phyloP scores from a whole-genome alignment of 1,140 invertebrate genomes.

The Venustaconcha ellipsiformis region DNA sequence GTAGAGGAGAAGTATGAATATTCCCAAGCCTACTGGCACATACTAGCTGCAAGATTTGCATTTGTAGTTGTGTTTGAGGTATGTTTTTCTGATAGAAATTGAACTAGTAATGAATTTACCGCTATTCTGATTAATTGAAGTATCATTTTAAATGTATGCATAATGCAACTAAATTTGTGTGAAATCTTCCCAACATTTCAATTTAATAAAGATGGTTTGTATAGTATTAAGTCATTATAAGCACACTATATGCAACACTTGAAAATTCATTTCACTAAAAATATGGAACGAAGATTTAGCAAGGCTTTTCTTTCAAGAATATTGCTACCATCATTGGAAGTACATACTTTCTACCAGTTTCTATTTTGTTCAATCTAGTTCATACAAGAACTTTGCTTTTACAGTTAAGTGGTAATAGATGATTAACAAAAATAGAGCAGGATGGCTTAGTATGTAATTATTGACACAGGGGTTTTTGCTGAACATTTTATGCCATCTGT shows the following conservation, averaged over 20 bases:
- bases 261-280: not conserved
- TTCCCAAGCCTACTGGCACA: constrained; percentile 92
- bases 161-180: not conserved
- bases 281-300: no score
- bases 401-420: no score
- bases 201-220: not conserved
- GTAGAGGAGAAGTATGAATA: constrained; percentile 79
- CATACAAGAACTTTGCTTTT: no score
- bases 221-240: not conserved
- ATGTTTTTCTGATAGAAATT: constrained; percentile 24
- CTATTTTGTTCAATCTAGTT: no score
- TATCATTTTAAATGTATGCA: not conserved
- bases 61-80: constrained; percentile 97
- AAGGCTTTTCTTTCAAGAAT: no score
- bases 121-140: not conserved
- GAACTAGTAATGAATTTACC: not conserved
- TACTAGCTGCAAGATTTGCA: constrained; percentile 90
- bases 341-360: no score
- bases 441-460: no score
- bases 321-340: no score
- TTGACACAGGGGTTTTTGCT: no score
- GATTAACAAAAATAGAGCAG: no score
- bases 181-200: not conserved
- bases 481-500: no score
- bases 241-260: not conserved